Conservation (phyloP, 2,888 invertebrate genomes). For the Tetranychus truncatus region DNA sequence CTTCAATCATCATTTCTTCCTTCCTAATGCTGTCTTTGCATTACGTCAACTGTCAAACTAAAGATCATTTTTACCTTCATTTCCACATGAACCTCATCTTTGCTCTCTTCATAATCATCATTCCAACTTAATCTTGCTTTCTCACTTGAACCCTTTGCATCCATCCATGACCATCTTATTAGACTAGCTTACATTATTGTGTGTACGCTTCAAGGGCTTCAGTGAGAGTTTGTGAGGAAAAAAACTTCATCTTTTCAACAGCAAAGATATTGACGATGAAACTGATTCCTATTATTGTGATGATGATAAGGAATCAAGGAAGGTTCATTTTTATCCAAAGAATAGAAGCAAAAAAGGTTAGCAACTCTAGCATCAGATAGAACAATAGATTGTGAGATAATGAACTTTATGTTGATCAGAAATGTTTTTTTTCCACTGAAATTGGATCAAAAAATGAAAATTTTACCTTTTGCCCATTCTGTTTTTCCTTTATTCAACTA, state of each 20-base stretch:
- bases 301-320: background rate
- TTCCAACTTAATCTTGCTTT: background rate
- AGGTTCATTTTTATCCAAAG: too few species aligned
- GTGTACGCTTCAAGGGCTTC: background rate
- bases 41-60: background rate
- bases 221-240: background rate
- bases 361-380: too few species aligned
- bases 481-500: too few species aligned
- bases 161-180: background rate
- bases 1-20: background rate
- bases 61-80: background rate
- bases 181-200: background rate
- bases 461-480: too few species aligned
- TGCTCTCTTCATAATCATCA: constrained; percentile 1
- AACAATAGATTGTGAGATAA: too few species aligned
- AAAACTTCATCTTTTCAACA: background rate
- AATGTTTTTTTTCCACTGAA: too few species aligned
- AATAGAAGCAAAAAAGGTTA: too few species aligned
- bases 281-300: background rate
- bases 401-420: too few species aligned
- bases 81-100: background rate
- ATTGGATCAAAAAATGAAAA: too few species aligned
- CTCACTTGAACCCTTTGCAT: background rate
- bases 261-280: background rate
- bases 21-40: background rate